Evolutionary conservation across 2,797 vertebrate genomes (phyloP).

Genomic region (Aulostomus chinensis): DNA sequence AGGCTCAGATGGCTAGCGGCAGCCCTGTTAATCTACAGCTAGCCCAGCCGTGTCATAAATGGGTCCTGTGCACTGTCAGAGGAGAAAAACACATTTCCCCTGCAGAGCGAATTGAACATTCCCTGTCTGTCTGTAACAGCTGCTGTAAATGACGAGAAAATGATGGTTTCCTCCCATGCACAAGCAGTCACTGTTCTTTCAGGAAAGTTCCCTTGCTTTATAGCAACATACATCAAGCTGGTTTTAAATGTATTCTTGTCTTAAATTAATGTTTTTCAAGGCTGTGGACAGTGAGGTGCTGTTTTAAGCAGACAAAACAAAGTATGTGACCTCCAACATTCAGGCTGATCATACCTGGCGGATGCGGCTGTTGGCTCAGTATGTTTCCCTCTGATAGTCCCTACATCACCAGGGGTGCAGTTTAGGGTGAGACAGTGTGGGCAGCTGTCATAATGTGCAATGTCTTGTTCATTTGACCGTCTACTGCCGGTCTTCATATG

Average conservation of each 20-base stretch:
- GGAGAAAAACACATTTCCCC: constrained; percentile 20
- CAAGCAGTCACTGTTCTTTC: constrained; percentile 58
- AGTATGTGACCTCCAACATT: constrained; percentile 14
- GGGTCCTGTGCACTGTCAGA: constrained; percentile 36
- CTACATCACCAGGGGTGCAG: constrained; percentile 27
- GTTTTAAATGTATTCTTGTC: constrained; percentile 35
- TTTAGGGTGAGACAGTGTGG: constrained; percentile 32
- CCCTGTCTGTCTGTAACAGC: constrained; percentile 44
- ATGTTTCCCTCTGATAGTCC: constrained; percentile 10
- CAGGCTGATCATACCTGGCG: constrained; percentile 14
- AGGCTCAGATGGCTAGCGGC: constrained; percentile 47
- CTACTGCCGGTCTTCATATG: constrained; percentile 24
- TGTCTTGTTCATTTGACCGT: constrained; percentile 28
- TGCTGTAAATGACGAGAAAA: constrained; percentile 65
- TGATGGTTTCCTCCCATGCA: constrained; percentile 52
- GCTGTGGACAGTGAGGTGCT: constrained; percentile 19
- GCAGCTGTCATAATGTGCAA: constrained; percentile 39
- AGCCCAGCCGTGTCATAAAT: constrained; percentile 4
- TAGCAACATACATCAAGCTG: constrained; percentile 34
- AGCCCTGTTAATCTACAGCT: constrained; percentile 55
- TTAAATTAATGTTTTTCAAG: constrained; percentile 45
- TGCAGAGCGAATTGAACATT: constrained; percentile 49
- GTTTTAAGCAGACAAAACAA: constrained; percentile 45
- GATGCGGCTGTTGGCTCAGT: constrained; percentile 20
- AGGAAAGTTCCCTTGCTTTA: constrained; percentile 47